Base-by-base conservation (phyloP, 2,888 invertebrate species). In the Melieria picta region DNA sequence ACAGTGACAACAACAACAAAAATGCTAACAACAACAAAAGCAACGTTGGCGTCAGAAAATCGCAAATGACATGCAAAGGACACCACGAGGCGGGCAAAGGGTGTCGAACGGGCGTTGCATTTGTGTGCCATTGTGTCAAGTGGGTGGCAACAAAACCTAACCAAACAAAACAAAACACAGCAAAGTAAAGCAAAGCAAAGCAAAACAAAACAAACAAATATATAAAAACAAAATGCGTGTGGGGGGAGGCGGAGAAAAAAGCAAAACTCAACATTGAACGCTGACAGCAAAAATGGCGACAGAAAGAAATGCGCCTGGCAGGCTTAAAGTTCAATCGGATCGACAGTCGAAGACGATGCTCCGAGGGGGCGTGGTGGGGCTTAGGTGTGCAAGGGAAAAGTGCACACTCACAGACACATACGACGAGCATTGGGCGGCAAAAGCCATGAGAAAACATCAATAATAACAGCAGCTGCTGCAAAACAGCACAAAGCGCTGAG, bases 101-200 rank as follows among this genome's bases (percentile, higher is more conserved):
- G 30, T 30, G 30, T 30, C 30, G 30, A 30, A 30, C 30, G 30
- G 30, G 52, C 60, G 62, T 13, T 82, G 83, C 82, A 82, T 83
- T 82, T 83, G 79, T 82, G 82, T 81, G 83, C 80, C 81, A 83
- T 81, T 83, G 82, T 83, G 83, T 83, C 82, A 83, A 83, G 82
- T 83, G 79, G 77, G 64, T 63, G 67, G 64, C 55, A 30, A 47
- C 42, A 46, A 55, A 56, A 13, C 7, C 30, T 30, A 43, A 6
- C 47, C 5, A 16, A 57, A 61, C 45, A 46, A 13, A 7, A 46
- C 45, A 46, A 61, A 61, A 61, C n/a, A 46, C 13, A 46, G 7
- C 11, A 60, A 7, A 58, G 42, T 2, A 58, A 10, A 61, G 47
- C 5, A 42, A 9, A 6, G 4, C n/a, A 4, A 10, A 62, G 47